These are phyloP conservation scores for Phorcus lineatus DNA, from an alignment of 2,888 invertebrate species.

Conservation along the genomic window DNA sequence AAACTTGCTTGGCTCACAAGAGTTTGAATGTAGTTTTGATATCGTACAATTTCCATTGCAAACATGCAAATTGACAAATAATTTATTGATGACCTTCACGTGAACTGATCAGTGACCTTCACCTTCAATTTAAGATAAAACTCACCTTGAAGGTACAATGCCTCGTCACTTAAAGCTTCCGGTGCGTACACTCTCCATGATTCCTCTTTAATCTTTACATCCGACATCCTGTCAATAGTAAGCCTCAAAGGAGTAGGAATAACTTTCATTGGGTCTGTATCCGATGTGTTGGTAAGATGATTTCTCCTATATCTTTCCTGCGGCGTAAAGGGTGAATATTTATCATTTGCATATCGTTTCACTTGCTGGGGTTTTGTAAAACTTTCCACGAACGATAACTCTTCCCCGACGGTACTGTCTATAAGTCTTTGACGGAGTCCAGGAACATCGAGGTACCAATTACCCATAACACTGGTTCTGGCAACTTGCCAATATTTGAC, in stretches of 20 bases:
- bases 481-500: conserved; percentile 51
- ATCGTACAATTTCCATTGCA: no score
- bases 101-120: no score
- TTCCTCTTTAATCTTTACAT: not conserved
- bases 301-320: conserved; percentile 49
- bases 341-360: conserved; percentile 52
- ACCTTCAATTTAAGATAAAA: no score
- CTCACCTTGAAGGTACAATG: not conserved
- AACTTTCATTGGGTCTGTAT: conserved; percentile 18
- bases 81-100: no score
- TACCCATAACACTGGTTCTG: conserved; percentile 56
- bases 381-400: conserved; percentile 42
- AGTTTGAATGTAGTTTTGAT: no score
- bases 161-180: not conserved
- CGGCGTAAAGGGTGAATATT: conserved; percentile 49
- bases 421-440: conserved; percentile 36
- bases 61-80: no score
- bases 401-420: conserved; percentile 42
- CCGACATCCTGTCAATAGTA: not conserved
- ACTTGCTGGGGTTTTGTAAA: conserved; percentile 43
- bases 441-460: conserved; percentile 47
- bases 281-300: conserved; percentile 15
- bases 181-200: conserved; percentile 1
- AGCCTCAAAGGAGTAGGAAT: conserved; percentile 34
- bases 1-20: no score